Evolutionary conservation across 2,113 vertebrate genomes (phyloP).

Genomic region (Microtus oregoni): DNA sequence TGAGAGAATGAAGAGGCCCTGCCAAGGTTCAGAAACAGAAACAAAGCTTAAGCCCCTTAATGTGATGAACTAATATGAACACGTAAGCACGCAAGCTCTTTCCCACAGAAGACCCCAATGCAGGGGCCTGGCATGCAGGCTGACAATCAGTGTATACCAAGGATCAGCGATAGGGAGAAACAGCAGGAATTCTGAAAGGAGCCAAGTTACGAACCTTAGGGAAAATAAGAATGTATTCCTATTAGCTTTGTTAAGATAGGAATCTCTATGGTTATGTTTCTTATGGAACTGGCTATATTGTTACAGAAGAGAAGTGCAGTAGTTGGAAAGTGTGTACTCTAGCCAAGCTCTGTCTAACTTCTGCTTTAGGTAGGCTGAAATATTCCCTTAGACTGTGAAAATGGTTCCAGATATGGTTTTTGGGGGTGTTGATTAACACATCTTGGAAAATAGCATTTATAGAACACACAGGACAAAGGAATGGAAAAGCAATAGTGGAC

Average conservation of each 20-base stretch:
- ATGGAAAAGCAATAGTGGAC: background rate
- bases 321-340: background rate
- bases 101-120: constrained; percentile 67
- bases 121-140: constrained; percentile 47
- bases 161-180: background rate
- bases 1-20: constrained; percentile 76
- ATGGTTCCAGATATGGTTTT: background rate
- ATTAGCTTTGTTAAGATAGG: background rate
- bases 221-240: background rate
- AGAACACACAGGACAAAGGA: background rate
- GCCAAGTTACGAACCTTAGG: background rate
- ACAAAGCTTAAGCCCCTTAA: constrained; percentile 80
- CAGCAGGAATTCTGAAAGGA: constrained; percentile 44
- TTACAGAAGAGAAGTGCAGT: background rate
- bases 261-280: background rate
- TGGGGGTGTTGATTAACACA: background rate
- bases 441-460: background rate
- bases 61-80: constrained; percentile 79
- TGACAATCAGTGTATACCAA: background rate
- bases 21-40: constrained; percentile 74
- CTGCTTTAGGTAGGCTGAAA: background rate
- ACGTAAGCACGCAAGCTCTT: constrained; percentile 71
- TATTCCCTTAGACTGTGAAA: background rate
- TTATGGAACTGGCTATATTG: background rate
- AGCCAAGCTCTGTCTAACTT: background rate